phyloP scores from a whole-genome alignment of 2,113 vertebrate species.

The Pseudonaja textilis region DNA sequence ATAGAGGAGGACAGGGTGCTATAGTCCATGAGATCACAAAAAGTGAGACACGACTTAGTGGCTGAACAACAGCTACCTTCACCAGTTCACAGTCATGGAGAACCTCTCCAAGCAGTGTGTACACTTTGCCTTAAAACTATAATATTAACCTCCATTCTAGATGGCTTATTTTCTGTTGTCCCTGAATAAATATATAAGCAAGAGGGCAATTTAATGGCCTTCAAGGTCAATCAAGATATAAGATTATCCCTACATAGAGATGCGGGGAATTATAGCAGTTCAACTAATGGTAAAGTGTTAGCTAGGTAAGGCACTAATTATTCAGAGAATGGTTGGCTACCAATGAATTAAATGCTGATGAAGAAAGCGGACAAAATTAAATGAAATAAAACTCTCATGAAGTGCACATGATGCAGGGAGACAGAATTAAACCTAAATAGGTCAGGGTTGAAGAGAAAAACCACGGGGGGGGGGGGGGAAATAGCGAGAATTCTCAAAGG shows the following conservation, averaged over 20 bases:
- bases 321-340: not conserved
- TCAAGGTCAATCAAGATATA: not conserved
- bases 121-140: not conserved
- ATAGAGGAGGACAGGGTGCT: too few relatives aligned
- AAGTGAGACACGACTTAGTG: too few relatives aligned
- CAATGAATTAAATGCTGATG: constrained; percentile 13
- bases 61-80: not conserved
- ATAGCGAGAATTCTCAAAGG: not conserved
- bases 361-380: not conserved
- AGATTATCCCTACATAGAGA: not conserved
- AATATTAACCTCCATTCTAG: not conserved
- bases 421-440: not conserved
- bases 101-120: not conserved
- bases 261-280: not conserved
- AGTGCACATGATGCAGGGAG: not conserved
- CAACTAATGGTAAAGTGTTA: not conserved
- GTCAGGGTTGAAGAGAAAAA: not conserved
- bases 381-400: not conserved
- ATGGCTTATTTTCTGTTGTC: too few relatives aligned
- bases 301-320: not conserved
- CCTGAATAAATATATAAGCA: not conserved
- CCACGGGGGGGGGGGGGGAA: fast-evolving
- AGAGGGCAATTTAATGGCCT: not conserved
- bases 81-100: not conserved
- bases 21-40: too few relatives aligned